phyloP scores from a whole-genome alignment of 2,113 vertebrate species.

The crab-eating macaque (Macaca fascicularis) region DNA sequence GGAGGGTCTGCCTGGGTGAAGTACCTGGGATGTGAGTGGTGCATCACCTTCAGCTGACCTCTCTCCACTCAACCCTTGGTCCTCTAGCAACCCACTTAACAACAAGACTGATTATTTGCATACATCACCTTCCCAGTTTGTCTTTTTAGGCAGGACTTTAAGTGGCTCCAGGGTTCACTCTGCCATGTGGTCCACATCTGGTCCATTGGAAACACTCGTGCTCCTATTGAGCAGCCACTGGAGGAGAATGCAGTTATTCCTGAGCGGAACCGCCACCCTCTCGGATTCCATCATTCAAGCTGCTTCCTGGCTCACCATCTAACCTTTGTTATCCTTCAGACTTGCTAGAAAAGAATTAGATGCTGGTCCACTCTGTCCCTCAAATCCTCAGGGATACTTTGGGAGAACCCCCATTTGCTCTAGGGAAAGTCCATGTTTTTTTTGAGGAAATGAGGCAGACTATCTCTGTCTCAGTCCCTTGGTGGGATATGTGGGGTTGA shows the following conservation, averaged over 20 bases:
- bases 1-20: background rate
- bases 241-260: background rate
- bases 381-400: background rate
- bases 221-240: background rate
- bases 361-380: background rate
- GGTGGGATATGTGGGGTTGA: background rate
- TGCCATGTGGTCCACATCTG: too few species aligned
- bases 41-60: too few species aligned
- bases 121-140: background rate
- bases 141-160: background rate
- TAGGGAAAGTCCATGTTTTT: background rate
- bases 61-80: background rate
- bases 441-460: background rate
- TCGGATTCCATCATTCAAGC: background rate
- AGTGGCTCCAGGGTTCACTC: background rate
- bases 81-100: background rate
- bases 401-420: background rate
- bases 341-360: background rate
- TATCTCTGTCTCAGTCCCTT: background rate
- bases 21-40: background rate
- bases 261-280: background rate
- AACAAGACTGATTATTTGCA: background rate
- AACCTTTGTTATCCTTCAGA: background rate
- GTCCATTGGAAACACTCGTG: background rate
- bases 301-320: background rate